These are phyloP conservation scores for Florisuga fusca DNA, from an alignment of 2,797 vertebrate species.

Conservation along the genomic window DNA sequence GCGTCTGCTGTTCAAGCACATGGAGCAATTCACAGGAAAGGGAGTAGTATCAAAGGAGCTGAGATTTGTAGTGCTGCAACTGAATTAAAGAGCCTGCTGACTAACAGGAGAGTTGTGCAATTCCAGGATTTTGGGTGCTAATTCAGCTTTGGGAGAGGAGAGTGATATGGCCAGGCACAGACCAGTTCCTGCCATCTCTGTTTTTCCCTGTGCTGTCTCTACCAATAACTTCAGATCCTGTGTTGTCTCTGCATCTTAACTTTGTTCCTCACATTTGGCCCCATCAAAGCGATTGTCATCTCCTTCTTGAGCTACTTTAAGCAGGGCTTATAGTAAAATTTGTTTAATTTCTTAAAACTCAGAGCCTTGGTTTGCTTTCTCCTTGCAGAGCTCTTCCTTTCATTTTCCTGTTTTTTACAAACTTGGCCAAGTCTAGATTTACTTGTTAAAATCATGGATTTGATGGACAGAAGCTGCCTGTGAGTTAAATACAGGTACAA, in stretches of 20 bases:
- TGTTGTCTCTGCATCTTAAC: background rate
- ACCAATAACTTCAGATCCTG: background rate
- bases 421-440: background rate
- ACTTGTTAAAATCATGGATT: background rate
- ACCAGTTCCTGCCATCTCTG: background rate
- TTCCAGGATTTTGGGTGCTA: background rate
- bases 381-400: background rate
- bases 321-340: background rate
- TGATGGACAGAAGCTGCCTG: background rate
- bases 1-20: accelerated
- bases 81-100: background rate
- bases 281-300: background rate
- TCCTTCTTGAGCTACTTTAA: background rate
- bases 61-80: background rate
- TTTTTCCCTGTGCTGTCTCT: background rate
- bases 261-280: background rate
- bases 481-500: background rate
- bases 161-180: background rate
- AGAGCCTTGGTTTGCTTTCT: background rate
- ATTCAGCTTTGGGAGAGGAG: background rate
- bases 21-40: background rate
- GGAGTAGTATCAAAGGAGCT: background rate
- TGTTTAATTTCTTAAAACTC: background rate
- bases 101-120: accelerated
- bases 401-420: background rate